Conservation (phyloP, 2,888 invertebrate species). For the Ditylenchus weischeri region DNA sequence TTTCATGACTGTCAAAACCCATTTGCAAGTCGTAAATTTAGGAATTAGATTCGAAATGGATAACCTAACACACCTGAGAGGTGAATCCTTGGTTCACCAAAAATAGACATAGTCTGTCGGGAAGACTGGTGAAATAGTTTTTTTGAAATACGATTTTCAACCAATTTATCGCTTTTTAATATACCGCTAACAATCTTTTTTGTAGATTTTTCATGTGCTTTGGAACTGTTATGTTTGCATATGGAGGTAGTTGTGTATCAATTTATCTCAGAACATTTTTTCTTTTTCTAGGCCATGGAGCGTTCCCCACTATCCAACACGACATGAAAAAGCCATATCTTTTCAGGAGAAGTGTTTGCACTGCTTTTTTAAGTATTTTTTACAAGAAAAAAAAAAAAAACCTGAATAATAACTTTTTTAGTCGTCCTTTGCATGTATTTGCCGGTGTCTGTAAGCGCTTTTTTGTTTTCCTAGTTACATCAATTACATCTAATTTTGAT, state of each 20-base stretch:
- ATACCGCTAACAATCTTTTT: neutral
- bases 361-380: slow-evolving; percentile 43
- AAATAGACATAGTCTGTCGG: no score
- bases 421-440: slow-evolving; percentile 47
- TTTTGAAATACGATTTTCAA: no score
- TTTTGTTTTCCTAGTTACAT: neutral
- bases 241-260: slow-evolving; percentile 49
- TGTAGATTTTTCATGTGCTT: slow-evolving; percentile 49
- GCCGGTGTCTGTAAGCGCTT: slow-evolving; percentile 41
- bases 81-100: no score
- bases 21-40: no score
- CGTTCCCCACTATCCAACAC: slow-evolving; percentile 79
- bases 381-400: neutral
- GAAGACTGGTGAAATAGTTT: no score
- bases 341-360: slow-evolving; percentile 70
- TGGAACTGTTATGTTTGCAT: slow-evolving; percentile 55
- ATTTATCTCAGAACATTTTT: neutral
- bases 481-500: no score
- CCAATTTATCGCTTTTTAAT: no score
- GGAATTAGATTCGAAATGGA: no score
- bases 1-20: no score
- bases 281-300: neutral
- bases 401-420: slow-evolving; percentile 22
- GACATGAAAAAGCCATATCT: slow-evolving; percentile 79
- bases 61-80: no score